Evolutionary conservation across 2,797 vertebrate species (phyloP).

Genomic region (Cichlasoma orientale): DNA sequence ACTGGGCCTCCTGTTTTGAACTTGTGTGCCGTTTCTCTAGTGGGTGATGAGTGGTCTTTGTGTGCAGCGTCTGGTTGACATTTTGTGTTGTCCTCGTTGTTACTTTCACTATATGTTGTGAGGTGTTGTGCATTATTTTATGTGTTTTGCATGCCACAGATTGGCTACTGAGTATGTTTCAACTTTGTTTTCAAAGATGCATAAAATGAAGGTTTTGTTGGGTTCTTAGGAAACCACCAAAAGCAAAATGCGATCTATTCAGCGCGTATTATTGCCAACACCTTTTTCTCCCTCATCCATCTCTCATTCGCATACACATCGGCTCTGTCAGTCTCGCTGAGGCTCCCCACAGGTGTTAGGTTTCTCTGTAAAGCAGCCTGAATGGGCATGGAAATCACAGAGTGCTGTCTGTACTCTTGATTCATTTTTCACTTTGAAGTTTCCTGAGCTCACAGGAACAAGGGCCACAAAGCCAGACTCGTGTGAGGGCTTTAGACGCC

Average conservation of each 20-base stretch:
- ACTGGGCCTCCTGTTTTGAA: slow-evolving; percentile 76
- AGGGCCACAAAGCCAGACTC: slow-evolving; percentile 67
- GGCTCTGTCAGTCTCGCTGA: slow-evolving; percentile 33
- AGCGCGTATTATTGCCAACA: slow-evolving; percentile 29
- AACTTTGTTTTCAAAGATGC: slow-evolving; percentile 3
- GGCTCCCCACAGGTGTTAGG: slow-evolving; percentile 75
- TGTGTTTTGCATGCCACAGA: background rate
- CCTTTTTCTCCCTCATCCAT: slow-evolving; percentile 31
- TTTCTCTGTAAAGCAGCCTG: slow-evolving; percentile 75
- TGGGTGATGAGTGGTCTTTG: slow-evolving; percentile 76
- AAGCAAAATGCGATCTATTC: slow-evolving; percentile 29
- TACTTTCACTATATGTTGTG: slow-evolving; percentile 34
- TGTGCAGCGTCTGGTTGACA: slow-evolving; percentile 46
- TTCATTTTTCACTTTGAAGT: slow-evolving; percentile 79
- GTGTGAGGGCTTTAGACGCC: slow-evolving; percentile 71
- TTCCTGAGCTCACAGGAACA: slow-evolving; percentile 64
- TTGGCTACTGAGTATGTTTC: slow-evolving; percentile 3
- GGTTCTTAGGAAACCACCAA: background rate
- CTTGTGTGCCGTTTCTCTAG: slow-evolving; percentile 77
- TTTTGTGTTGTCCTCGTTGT: slow-evolving; percentile 20
- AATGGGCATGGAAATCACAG: slow-evolving; percentile 74
- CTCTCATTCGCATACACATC: slow-evolving; percentile 38
- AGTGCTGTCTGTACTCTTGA: slow-evolving; percentile 73
- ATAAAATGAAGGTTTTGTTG: slow-evolving; percentile 9
- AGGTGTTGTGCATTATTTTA: background rate